Conservation (phyloP, 2,113 vertebrate genomes). For the Burhinus oedicnemus region DNA sequence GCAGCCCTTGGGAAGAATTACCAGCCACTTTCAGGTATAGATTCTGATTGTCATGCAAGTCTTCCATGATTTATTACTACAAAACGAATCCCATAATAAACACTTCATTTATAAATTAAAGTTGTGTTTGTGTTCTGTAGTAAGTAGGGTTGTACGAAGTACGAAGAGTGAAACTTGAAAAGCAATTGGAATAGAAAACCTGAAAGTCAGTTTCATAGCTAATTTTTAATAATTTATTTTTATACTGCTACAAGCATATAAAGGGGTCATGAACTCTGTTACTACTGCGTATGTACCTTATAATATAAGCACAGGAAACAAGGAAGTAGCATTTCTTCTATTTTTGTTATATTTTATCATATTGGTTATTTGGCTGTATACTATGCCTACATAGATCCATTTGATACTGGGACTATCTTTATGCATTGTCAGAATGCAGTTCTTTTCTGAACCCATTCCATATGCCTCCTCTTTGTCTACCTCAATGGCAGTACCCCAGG, state of each 20-base stretch:
- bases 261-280: not conserved
- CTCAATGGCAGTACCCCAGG: not conserved
- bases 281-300: not conserved
- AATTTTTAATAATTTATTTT: not conserved
- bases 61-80: not conserved
- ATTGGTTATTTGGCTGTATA: not conserved
- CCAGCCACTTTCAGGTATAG: not conserved
- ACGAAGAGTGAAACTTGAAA: not conserved
- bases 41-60: not conserved
- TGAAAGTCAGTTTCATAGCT: not conserved
- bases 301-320: not conserved
- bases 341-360: not conserved
- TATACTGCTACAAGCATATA: not conserved
- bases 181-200: not conserved
- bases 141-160: not conserved
- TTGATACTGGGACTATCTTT: not conserved
- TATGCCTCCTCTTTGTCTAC: not conserved
- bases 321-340: not conserved
- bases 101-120: not conserved
- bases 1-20: not conserved
- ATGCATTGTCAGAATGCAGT: not conserved
- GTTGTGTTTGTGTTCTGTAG: not conserved
- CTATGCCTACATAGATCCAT: not conserved
- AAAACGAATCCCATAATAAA: not conserved
- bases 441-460: not conserved